Conservation (phyloP, 2,888 invertebrate genomes). For the Dromius quadrimaculatus region DNA sequence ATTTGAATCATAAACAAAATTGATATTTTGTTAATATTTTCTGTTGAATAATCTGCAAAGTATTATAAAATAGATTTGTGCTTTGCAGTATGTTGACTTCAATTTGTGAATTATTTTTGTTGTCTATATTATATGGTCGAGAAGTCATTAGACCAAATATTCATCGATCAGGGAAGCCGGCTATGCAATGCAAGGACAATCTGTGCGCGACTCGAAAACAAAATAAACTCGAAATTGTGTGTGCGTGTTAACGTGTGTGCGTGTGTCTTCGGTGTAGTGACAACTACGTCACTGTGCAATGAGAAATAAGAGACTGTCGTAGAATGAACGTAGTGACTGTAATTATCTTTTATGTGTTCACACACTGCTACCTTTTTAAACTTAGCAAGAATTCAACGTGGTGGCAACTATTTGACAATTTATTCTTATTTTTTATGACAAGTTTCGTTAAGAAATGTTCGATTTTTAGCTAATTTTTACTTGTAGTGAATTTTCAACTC, state of each 20-base stretch:
- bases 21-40: too few relatives aligned
- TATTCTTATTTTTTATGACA: slow-evolving; percentile 40
- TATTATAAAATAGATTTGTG: too few relatives aligned
- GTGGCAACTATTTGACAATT: slow-evolving; percentile 36
- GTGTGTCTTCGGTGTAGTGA: slow-evolving; percentile 57
- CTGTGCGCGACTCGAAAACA: slow-evolving; percentile 56
- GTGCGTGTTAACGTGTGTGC: slow-evolving; percentile 63
- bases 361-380: slow-evolving; percentile 18
- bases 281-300: slow-evolving; percentile 60
- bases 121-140: too few relatives aligned
- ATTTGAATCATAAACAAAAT: too few relatives aligned
- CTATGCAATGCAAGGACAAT: slow-evolving; percentile 59
- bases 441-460: slow-evolving; percentile 50
- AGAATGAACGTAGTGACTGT: slow-evolving; percentile 46
- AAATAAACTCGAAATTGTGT: slow-evolving; percentile 60
- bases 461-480: slow-evolving; percentile 35
- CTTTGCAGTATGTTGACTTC: too few relatives aligned
- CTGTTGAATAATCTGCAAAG: too few relatives aligned
- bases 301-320: slow-evolving; percentile 62
- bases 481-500: slow-evolving; percentile 33
- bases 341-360: slow-evolving; percentile 50
- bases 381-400: background rate
- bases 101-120: too few relatives aligned
- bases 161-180: slow-evolving; percentile 64
- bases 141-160: slow-evolving; percentile 67